Evolutionary conservation across 2,113 vertebrate species (phyloP).

Genomic region (Gymnorhina tibicen): DNA sequence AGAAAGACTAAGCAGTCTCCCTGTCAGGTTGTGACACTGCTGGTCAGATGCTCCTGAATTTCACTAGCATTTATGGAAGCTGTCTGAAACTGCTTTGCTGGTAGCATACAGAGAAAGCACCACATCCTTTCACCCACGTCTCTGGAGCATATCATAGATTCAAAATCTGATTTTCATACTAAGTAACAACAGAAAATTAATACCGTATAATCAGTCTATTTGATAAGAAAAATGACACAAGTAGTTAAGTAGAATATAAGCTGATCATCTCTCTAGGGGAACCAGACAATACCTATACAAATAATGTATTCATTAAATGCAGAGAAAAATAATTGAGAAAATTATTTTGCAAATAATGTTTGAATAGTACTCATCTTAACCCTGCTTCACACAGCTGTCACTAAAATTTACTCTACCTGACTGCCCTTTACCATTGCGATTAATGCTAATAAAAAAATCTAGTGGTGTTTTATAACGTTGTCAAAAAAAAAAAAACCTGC

Average conservation of each 20-base stretch:
- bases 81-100: neutral
- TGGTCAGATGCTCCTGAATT: neutral
- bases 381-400: neutral
- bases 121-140: neutral
- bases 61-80: neutral
- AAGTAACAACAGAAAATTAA: neutral
- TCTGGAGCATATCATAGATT: neutral
- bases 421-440: neutral
- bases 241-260: neutral
- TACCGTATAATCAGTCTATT: neutral
- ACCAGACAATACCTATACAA: neutral
- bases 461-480: neutral
- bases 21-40: fast-evolving
- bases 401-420: slow-evolving; percentile 19
- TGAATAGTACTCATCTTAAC: neutral
- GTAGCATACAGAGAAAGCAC: fast-evolving
- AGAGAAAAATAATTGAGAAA: neutral
- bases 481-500: neutral
- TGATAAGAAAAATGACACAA: neutral
- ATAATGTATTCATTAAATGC: neutral
- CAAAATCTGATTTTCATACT: neutral
- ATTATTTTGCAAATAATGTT: neutral
- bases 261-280: neutral
- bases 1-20: neutral
- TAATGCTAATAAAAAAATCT: neutral